Percentiles rank a stretch among this genome's conserved stretches.
phyloP scores from a whole-genome alignment of 2,113 vertebrate species.

The Mungos mungo region DNA sequence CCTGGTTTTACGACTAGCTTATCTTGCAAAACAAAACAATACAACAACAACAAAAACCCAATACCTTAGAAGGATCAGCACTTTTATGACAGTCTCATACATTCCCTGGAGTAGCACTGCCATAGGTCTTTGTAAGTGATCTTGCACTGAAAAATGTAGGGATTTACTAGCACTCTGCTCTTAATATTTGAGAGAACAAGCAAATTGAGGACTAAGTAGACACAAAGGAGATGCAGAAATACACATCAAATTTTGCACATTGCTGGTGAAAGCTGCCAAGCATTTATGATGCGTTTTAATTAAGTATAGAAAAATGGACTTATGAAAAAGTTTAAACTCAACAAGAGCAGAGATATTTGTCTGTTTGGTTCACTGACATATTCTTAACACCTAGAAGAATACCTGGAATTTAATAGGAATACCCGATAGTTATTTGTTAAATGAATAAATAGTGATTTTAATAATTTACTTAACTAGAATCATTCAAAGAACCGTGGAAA shows the following conservation, averaged over 20 bases:
- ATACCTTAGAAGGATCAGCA: neutral
- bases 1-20: neutral
- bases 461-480: neutral
- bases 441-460: neutral
- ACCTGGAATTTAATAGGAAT: neutral
- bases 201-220: neutral
- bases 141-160: neutral
- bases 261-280: neutral
- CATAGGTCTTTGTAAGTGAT: neutral
- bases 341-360: neutral
- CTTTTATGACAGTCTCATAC: neutral
- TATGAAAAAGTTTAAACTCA: neutral
- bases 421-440: neutral
- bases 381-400: neutral
- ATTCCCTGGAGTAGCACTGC: neutral
- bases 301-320: neutral
- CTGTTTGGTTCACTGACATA: neutral
- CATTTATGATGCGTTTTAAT: neutral
- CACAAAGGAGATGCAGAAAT: neutral
- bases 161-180: neutral
- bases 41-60: neutral
- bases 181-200: neutral
- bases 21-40: neutral
- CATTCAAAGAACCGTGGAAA: neutral
- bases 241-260: neutral